Base-by-base conservation (phyloP, 1,140 invertebrate genomes). In the Zaprionus taronus region DNA sequence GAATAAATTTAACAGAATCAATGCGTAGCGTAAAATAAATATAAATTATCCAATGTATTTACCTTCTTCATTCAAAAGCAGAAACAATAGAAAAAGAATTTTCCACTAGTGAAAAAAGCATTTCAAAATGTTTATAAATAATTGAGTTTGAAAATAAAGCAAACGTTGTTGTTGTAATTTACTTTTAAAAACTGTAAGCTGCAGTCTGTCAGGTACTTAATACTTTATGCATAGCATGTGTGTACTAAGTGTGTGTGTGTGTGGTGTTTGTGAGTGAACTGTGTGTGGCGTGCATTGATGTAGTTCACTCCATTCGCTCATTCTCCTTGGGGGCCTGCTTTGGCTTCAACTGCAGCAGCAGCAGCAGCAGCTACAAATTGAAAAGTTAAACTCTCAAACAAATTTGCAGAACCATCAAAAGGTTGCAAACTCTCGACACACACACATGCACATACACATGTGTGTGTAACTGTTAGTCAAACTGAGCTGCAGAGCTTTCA, bases 311-410 rank as follows among this genome's bases (percentile, higher is more conserved):
- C 47, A 14, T 22, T 53, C 28, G 47, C 22, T 5, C 26, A 44
- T 31, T 28, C 22, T 5, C n/a, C 55, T 31, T 28, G 14, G 20
- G 41, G 44, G 2, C n/a, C 17, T 44, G 47, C 14, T 34, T 69
- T 69, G 66, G 64, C 69, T 78, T 78, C 69, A 53, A 63, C 63
- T 68, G 72, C 20, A 20, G 20, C 20, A 20, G 20, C 69, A 60
- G 57, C 65, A 60, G 53, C 65, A 65, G 57, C 71, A 66, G 65
- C 49, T 66, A 53, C 84, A 81, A 90, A 87, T 90, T 84, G 81
- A 87, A 90, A 87, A 79, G 78, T 84, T 83, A 70, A 70, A 57
- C 68, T 72, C 55, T 60, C 41, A 34, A 71, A 62, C 68, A 81
- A 83, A 86, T 80, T 87, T 72, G 68, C 69, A 63, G 57, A 68